A percentile compares a stretch with the other conserved stretches of the same genome.
Evolutionary conservation across 37 sponge, comb jelly and placozoan species (phyloP).

Genomic region (Bolinopsis microptera): DNA sequence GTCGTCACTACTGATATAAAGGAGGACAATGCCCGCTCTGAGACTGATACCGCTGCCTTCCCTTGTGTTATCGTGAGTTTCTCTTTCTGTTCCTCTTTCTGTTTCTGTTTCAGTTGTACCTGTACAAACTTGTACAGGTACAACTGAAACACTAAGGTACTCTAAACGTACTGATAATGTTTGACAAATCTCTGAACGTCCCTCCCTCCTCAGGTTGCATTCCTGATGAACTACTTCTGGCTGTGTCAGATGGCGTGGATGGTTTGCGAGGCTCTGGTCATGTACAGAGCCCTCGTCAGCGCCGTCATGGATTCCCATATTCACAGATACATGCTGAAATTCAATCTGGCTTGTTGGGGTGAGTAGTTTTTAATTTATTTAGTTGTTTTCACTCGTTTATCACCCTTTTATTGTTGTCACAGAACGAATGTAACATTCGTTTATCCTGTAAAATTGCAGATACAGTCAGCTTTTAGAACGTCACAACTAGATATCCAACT

Average conservation of each 20-base stretch:
- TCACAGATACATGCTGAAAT: constrained; percentile 61
- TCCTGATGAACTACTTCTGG: constrained; percentile 67
- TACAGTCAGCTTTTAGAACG: too few relatives aligned
- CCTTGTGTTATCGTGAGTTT: constrained; percentile 15
- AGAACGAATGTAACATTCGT: too few relatives aligned
- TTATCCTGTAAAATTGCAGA: too few relatives aligned
- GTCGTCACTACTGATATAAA: neutral
- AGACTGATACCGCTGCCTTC: constrained; percentile 4
- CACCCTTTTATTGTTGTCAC: neutral
- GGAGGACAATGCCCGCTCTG: neutral
- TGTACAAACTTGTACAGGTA: neutral
- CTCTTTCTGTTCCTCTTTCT: neutral
- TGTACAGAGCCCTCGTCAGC: constrained; percentile 61
- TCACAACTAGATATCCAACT: too few relatives aligned
- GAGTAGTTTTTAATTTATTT: too few relatives aligned
- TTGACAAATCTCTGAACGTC: too few relatives aligned
- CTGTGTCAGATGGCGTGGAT: constrained; percentile 66
- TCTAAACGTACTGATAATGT: too few relatives aligned
- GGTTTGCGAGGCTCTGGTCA: constrained; percentile 62
- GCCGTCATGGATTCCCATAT: constrained; percentile 44
- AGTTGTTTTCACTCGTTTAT: neutral
- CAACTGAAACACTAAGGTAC: neutral
- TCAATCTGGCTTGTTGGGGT: constrained; percentile 63
- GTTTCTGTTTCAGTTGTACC: neutral
- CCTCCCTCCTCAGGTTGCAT: constrained; percentile 53